Base-by-base conservation (phyloP, 2,113 vertebrate genomes). In the Paraplagusia blochii region DNA sequence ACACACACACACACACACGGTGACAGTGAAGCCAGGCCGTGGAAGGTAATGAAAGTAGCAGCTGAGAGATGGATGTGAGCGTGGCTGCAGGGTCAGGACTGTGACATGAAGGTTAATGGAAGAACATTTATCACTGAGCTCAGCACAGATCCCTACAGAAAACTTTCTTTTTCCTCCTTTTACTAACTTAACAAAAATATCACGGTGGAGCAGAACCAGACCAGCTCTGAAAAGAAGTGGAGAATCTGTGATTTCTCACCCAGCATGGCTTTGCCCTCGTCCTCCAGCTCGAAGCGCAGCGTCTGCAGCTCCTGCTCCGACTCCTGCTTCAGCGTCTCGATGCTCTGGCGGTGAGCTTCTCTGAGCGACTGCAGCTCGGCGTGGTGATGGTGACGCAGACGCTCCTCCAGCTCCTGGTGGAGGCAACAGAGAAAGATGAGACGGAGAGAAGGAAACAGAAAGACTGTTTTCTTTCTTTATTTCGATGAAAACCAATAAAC, bases 211-310 rank as follows among this genome's bases (percentile, higher is more conserved):
- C 39, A 34, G 17, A 5, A n/a, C n/a, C n/a, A n/a, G n/a, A n/a
- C n/a, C n/a, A n/a, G n/a, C n/a, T n/a, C n/a, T n/a, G n/a, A n/a
- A n/a, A n/a, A n/a, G n/a, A n/a, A n/a, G n/a, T n/a, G n/a, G n/a
- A n/a, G n/a, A n/a, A n/a, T n/a, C 22, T 29, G 22, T 6, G 22
- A 29, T 2, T 29, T 13, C 86, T 69, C 69, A 98, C 97, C 97
- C 83, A 99, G 91, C 95, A 99, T 96, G 69, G 95, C 95, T 87
- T 98, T 98, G 76, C 95, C 95, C 88, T 99, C 97, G 51, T 98
- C 96, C 84, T 99, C 96, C 81, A 99, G 86, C 47, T 99, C 97
- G 64, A 97, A 98, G 72, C 96, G 93, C 8, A 99, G 92, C 0
- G 96, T 98, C 72, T 98, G 97, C 66, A 99, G 93, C 58, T 99